phyloP scores from a whole-genome alignment of 2,113 vertebrate species.

The Chaenogobius annularis region DNA sequence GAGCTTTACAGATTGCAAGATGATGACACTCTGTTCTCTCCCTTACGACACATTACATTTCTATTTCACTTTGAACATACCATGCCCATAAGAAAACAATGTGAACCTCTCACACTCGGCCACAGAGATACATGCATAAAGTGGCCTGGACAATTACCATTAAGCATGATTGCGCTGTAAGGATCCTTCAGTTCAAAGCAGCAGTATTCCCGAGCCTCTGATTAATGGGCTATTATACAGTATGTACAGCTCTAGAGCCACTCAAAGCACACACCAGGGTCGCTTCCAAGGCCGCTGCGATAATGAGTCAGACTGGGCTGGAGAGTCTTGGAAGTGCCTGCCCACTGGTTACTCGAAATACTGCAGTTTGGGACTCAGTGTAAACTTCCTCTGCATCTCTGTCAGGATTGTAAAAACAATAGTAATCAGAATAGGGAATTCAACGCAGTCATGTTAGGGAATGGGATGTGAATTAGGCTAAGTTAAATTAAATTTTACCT shows the following conservation, averaged over 20 bases:
- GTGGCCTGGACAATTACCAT: slow-evolving; percentile 50
- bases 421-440: not conserved
- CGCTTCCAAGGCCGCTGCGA: slow-evolving; percentile 36
- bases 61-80: slow-evolving; percentile 7
- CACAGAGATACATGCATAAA: slow-evolving; percentile 21
- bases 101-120: slow-evolving; percentile 8
- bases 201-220: slow-evolving; percentile 43
- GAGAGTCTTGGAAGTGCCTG: slow-evolving; percentile 25
- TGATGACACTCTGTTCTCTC: slow-evolving; percentile 53
- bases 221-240: slow-evolving; percentile 60
- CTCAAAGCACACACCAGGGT: slow-evolving; percentile 35
- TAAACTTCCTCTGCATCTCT: slow-evolving; percentile 50
- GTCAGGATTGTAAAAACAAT: not conserved
- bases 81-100: slow-evolving; percentile 30
- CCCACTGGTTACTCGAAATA: slow-evolving; percentile 31
- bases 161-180: slow-evolving; percentile 62
- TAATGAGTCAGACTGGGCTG: slow-evolving; percentile 47
- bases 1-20: not conserved
- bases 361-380: slow-evolving; percentile 39
- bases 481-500: not conserved
- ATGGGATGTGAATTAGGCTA: not conserved
- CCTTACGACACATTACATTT: slow-evolving; percentile 44
- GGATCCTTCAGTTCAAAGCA: slow-evolving; percentile 48
- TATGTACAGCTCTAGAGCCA: slow-evolving; percentile 47
- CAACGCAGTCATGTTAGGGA: not conserved